Evolutionary conservation across 2,797 vertebrate species (phyloP), one percentile per base, ranked within the genome.

Genomic region (Poliocrania exsul): DNA sequence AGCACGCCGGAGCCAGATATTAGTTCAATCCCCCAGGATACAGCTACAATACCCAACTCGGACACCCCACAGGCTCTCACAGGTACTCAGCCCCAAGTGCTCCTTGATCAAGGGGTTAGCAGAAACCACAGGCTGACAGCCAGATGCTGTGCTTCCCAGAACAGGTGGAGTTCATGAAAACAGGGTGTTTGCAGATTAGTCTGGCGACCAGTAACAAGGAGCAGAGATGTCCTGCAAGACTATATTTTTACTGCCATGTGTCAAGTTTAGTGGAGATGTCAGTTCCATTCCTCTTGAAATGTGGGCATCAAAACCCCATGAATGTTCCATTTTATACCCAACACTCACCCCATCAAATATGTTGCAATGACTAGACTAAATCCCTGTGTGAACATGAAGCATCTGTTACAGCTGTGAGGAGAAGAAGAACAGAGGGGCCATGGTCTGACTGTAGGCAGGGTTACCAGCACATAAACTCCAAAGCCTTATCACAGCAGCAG

Each of bases 1-100:
- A 99, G 98, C 96, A 99, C 98, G 9, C 99, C 98, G 0, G 99
- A 99, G 93, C 98, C 98, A 0, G 99, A 99, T 66, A 98, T 98
- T 97, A 99, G 99, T 93, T 99, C 99, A 78, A 99, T 99, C 71
- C 99, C 99, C 53, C 99, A 99, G 97, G 99, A 99, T 35, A 98
- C 98, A 79, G 99, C 99, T 92, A 99, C 98, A 3, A 96, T 99
- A 62, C 99, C 99, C 92, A 98, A 98, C 96, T 98, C 99, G 1
- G 98, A 97, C 83, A 97, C 97, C 15, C 98, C 99, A 58, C 98
- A 99, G 98, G 97, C 98, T 96, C 98, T 99, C 95, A 99, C 98
- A 99, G 99, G 99, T 99, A 98, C n/a, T 74, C 87, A 35, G 26
- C 31, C 24, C 50, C 67, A 51, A 31, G n/a, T 65, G 40, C 49